A percentile compares a stretch with the other conserved stretches of the same genome.
These are phyloP conservation scores for Campoletis raptor DNA, from an alignment of 2,888 invertebrate species.

Conservation along the genomic window DNA sequence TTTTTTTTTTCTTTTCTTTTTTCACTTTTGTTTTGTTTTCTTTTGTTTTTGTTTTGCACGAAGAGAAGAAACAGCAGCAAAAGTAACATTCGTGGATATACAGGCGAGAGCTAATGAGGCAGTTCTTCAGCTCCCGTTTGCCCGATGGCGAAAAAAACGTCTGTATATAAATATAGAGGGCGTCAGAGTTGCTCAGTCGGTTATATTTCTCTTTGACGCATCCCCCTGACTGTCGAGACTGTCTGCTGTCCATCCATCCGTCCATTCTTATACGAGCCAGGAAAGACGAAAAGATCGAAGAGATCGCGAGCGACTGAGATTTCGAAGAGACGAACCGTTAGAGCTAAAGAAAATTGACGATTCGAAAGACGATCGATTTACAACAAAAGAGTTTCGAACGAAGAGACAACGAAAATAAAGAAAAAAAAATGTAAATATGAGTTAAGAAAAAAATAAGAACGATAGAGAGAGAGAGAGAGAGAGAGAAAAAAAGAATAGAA, in stretches of 20 bases:
- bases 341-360: slow-evolving; percentile 70
- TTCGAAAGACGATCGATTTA: slow-evolving; percentile 60
- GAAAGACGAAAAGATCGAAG: slow-evolving; percentile 61
- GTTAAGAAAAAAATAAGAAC: not conserved
- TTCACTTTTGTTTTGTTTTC: slow-evolving; percentile 4
- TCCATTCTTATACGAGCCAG: slow-evolving; percentile 58
- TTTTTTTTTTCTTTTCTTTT: slow-evolving; percentile 30
- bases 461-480: not conserved
- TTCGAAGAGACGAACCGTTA: slow-evolving; percentile 53
- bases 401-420: slow-evolving; percentile 23
- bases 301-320: slow-evolving; percentile 33
- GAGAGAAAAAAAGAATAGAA: not conserved
- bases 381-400: slow-evolving; percentile 62
- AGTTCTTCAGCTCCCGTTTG: slow-evolving; percentile 71
- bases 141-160: slow-evolving; percentile 45
- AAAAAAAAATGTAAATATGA: slow-evolving; percentile 42
- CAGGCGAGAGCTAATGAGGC: slow-evolving; percentile 83
- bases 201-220: slow-evolving; percentile 85
- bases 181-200: slow-evolving; percentile 77
- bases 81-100: slow-evolving; percentile 79
- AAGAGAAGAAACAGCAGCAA: slow-evolving; percentile 45
- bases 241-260: slow-evolving; percentile 76
- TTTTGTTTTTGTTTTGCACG: slow-evolving; percentile 45
- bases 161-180: slow-evolving; percentile 58
- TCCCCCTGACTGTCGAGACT: slow-evolving; percentile 80